phyloP scores from a whole-genome alignment of 2,888 invertebrate species.

The Leucozona laternaria region DNA sequence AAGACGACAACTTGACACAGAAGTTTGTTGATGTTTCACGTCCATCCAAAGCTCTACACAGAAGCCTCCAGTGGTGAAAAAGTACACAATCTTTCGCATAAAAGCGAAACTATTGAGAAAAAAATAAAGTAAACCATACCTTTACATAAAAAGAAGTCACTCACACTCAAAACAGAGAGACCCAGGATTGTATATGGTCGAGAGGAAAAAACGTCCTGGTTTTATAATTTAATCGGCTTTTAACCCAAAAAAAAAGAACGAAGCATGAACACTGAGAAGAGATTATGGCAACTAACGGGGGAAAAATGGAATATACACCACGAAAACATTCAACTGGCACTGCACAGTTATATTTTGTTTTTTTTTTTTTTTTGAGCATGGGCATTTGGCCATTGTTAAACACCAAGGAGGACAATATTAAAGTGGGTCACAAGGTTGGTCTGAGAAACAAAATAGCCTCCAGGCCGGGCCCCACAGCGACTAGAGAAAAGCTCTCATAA shows the following conservation, averaged over 20 bases:
- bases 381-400: conserved; percentile 18
- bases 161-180: neutral
- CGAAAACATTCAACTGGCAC: conserved; percentile 17
- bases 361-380: neutral
- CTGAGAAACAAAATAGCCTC: neutral
- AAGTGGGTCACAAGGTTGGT: neutral
- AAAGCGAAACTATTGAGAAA: conserved; percentile 9
- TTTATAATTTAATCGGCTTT: conserved; percentile 71
- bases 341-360: conserved; percentile 9
- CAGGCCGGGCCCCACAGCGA: too few species aligned
- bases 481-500: neutral
- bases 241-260: conserved; percentile 59
- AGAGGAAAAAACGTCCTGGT: conserved; percentile 16
- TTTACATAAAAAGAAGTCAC: conserved; percentile 10
- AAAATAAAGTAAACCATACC: conserved; percentile 9
- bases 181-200: neutral
- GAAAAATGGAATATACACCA: neutral
- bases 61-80: neutral
- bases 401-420: neutral
- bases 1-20: conserved; percentile 68
- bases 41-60: conserved; percentile 20
- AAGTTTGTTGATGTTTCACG: conserved; percentile 53
- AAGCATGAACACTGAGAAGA: too few species aligned
- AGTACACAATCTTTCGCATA: conserved; percentile 18
- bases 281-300: neutral